Percentiles rank a stretch among this genome's conserved stretches.
Evolutionary conservation across 1,140 invertebrate species (phyloP).

Genomic region (Pachyrhynchus sulphureomaculatus): DNA sequence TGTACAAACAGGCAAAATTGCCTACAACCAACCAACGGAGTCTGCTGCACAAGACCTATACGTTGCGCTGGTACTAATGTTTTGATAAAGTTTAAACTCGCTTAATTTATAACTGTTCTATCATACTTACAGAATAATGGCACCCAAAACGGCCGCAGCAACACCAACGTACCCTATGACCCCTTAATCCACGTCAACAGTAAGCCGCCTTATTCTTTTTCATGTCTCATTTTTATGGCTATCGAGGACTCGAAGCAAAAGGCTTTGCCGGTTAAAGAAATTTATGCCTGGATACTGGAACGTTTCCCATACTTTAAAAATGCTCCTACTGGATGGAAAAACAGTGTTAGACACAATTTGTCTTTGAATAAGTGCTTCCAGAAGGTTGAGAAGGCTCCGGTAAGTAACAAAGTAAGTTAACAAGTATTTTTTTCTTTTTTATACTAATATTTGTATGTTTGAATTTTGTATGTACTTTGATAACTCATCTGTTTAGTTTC

Average conservation of each 20-base stretch:
- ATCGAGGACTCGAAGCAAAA: conserved; percentile 89
- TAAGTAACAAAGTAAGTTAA: conserved; percentile 53
- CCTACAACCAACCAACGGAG: no score
- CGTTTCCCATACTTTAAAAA: conserved; percentile 97
- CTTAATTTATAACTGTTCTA: not conserved
- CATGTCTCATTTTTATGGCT: conserved; percentile 96
- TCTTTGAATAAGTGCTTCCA: conserved; percentile 97
- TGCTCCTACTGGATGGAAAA: conserved; percentile 97
- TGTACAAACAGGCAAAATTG: no score
- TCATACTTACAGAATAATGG: not conserved
- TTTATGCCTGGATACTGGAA: conserved; percentile 96
- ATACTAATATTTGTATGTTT: no score
- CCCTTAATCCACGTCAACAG: conserved; percentile 78
- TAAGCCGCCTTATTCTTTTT: conserved; percentile 94
- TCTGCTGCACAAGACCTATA: no score
- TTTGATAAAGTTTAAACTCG: no score
- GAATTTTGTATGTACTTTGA: no score
- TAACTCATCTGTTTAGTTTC: no score
- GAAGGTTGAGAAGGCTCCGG: conserved; percentile 89
- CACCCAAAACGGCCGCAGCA: conserved; percentile 5
- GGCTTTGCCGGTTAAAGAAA: conserved; percentile 92
- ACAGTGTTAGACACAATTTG: conserved; percentile 93
- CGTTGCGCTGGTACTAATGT: no score
- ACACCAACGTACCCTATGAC: conserved; percentile 68
- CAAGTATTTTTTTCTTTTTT: conserved; percentile 18